Base-by-base conservation (phyloP, 2,888 invertebrate genomes). In the Chrysolina oricalcia region DNA sequence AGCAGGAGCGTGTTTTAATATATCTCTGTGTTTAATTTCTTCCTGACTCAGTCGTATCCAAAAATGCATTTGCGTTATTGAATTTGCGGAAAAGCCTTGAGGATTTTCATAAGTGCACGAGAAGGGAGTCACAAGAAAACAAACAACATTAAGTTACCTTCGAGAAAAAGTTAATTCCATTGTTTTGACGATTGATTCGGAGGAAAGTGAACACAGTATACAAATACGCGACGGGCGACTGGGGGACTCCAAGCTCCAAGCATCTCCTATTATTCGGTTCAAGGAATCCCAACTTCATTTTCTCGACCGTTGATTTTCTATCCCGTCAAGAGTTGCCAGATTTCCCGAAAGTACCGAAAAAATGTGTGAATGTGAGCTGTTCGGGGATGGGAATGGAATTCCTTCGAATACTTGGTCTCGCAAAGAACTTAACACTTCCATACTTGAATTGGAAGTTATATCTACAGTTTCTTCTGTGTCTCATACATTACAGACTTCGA, bases 231-330 rank as follows among this genome's bases (percentile, higher is more conserved):
- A 78, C 81, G 81, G 81, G 81, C 82, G 79, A 80, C 79, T 78
- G 80, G 80, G 83, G 84, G 85, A 85, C 85, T 82, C 84, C 82
- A 82, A 85, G 85, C 85, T 82, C 84, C 83, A 82, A 85, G 85
- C 86, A 87, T 87, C 87, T 83, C 87, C 88, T 87, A 89, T 89
- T 89, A 89, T 87, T 86, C 89, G 89, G 87, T 89, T 87, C 88
- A 89, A 83, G 87, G 89, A 85, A 86, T 88, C 86, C 85, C 88
- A 89, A 89, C 88, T 90, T 91, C 90, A 91, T 91, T 91, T 90
- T 91, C 90, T 89, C 90, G 90, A 86, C 90, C 90, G 90, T 90
- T 91, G 90, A 89, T 88, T 89, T 87, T 86, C 87, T 85, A 86
- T 85, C 87, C 86, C 85, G 85, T 83, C 86, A 84, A 78, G 81